Base-by-base conservation (phyloP, 2,113 vertebrate species). In the Papio anubis region DNA sequence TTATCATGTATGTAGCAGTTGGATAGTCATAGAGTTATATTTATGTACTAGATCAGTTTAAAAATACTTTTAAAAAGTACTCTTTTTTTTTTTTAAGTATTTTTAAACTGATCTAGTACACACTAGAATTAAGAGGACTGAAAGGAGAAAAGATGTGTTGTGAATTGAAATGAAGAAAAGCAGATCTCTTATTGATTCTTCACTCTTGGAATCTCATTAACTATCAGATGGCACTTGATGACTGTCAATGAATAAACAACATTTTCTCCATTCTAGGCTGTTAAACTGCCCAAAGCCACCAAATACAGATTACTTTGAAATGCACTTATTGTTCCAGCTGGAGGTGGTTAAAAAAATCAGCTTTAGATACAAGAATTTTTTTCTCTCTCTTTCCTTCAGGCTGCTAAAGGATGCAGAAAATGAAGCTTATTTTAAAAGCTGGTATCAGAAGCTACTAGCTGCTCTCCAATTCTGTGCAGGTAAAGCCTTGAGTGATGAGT, bases 381-480 rank as follows among this genome's bases (percentile, higher is more conserved):
- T 96, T 64, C 98, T 8, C 5, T 35, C 18, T 97, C 43, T 38
- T 96, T 93, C 95, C 98, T 98, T 75, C 80, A 99, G 98, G 99
- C 98, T 99, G 94, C 97, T 99, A 97, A 98, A 97, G 93, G 98
- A 98, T 93, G 98, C 98, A 83, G 92, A 98, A 92, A 98, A 98
- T 93, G 99, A 99, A 98, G 90, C 97, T 98, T 97, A 98, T 98
- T 99, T 99, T 98, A 98, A 97, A 98, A 97, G 79, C 83, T 98
- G 98, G 98, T 99, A 99, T 96, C 97, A 76, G 97, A 98, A 98
- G 93, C 61, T 98, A 0, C 86, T 98, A 98, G 98, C 98, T 57
- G 98, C 99, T 96, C 98, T 99, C 97, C 98, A 98, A 3, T 98
- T 98, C 97, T 98, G 98, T 93, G 97, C 78, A 88, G 99, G 98